A percentile compares a stretch with the other conserved stretches of the same genome.
These are phyloP conservation scores for Candidula unifasciata DNA, from an alignment of 2,888 invertebrate genomes.

Conservation along the genomic window DNA sequence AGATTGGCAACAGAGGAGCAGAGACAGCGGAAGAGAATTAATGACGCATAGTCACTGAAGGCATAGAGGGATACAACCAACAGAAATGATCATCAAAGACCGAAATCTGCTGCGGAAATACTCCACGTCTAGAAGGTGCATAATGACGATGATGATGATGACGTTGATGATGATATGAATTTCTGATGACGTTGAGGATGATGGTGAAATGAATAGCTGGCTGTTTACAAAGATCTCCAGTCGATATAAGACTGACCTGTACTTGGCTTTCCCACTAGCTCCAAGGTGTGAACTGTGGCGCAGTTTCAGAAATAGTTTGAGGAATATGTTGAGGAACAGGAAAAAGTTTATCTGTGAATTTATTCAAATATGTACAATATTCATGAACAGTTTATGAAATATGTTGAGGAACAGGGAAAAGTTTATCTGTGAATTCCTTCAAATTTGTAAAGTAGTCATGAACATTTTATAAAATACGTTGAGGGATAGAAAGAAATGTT, in stretches of 20 bases:
- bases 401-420: slow-evolving; percentile 84
- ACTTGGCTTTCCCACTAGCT: slow-evolving; percentile 81
- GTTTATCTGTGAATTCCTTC: slow-evolving; percentile 80
- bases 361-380: neutral
- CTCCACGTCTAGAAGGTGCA: too few species aligned
- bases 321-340: slow-evolving; percentile 83
- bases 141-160: too few species aligned
- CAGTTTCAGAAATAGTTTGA: slow-evolving; percentile 79
- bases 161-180: too few species aligned
- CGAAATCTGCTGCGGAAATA: too few species aligned
- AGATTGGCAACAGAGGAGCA: too few species aligned
- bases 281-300: slow-evolving; percentile 82
- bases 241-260: slow-evolving; percentile 78
- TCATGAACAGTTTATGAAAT: slow-evolving; percentile 80
- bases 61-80: too few species aligned
- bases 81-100: too few species aligned
- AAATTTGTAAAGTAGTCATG: slow-evolving; percentile 67
- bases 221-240: too few species aligned
- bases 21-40: too few species aligned
- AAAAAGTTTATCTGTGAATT: slow-evolving; percentile 82
- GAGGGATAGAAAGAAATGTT: slow-evolving; percentile 84
- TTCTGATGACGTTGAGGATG: too few species aligned
- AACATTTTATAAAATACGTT: slow-evolving; percentile 82
- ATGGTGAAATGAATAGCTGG: too few species aligned
- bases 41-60: too few species aligned